These are phyloP conservation scores for Percina caprodes DNA, from an alignment of 2,113 vertebrate species.

Conservation along the genomic window DNA sequence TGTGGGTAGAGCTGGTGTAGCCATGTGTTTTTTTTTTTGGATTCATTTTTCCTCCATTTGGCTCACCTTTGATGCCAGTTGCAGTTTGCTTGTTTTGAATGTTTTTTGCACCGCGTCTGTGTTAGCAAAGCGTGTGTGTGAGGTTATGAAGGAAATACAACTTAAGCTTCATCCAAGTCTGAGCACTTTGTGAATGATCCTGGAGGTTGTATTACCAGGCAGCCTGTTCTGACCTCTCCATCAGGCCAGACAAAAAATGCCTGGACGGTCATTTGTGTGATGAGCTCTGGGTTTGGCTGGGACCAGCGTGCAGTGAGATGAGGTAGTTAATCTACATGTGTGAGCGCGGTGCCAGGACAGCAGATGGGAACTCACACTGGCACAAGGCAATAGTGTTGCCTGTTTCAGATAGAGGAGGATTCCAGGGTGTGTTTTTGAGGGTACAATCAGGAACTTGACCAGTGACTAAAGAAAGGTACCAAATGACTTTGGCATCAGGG, in stretches of 20 bases:
- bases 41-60: not conserved
- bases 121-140: not conserved
- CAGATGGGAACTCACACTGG: conserved; percentile 75
- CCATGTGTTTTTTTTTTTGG: conserved; percentile 24
- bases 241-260: conserved; percentile 6
- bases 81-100: not conserved
- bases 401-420: conserved; percentile 55
- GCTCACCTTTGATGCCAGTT: conserved; percentile 40
- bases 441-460: conserved; percentile 54
- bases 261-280: not conserved
- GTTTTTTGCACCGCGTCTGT: not conserved
- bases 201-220: conserved; percentile 11
- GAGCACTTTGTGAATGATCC: conserved; percentile 1
- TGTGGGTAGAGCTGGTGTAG: conserved; percentile 52
- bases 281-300: conserved; percentile 34
- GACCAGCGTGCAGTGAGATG: conserved; percentile 42
- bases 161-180: not conserved
- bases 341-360: conserved; percentile 61
- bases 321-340: conserved; percentile 67
- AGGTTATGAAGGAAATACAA: not conserved
- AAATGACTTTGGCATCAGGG: conserved; percentile 46
- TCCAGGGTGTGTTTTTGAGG: conserved; percentile 38
- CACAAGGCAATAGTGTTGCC: conserved; percentile 62
- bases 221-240: conserved; percentile 23
- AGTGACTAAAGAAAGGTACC: conserved; percentile 35